These are phyloP conservation scores for Rousettus leschenaultii DNA, from an alignment of 2,113 vertebrate species.

Conservation along the genomic window DNA sequence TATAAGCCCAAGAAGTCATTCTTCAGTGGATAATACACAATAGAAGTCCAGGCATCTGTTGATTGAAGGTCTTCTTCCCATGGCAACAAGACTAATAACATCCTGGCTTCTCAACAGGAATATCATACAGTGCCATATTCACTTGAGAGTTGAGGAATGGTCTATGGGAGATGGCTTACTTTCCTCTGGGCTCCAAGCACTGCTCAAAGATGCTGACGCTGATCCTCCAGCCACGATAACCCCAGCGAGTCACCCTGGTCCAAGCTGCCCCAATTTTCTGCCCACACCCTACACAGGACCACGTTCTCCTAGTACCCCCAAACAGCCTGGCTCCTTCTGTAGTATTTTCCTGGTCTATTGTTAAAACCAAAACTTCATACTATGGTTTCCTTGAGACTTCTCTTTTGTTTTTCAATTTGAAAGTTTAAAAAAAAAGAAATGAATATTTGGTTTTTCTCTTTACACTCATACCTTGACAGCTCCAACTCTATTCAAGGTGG, in stretches of 20 bases:
- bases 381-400: not conserved
- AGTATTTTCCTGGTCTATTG: not conserved
- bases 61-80: not conserved
- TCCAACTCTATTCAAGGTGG: not conserved
- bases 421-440: not conserved
- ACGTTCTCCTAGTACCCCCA: not conserved
- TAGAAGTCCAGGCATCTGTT: not conserved
- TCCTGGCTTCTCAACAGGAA: not conserved
- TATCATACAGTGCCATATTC: fast-evolving
- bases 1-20: not conserved
- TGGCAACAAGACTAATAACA: not conserved
- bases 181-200: not conserved
- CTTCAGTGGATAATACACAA: not conserved
- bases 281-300: not conserved
- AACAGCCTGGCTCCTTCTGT: not conserved
- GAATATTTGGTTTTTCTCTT: not conserved
- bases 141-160: not conserved
- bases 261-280: not conserved
- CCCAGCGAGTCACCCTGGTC: not conserved
- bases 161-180: fast-evolving
- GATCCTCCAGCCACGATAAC: not conserved
- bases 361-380: not conserved
- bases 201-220: not conserved
- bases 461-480: not conserved
- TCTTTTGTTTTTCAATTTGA: not conserved